Conservation (phyloP, 2,888 invertebrate species). For the Diarsia rubi region DNA sequence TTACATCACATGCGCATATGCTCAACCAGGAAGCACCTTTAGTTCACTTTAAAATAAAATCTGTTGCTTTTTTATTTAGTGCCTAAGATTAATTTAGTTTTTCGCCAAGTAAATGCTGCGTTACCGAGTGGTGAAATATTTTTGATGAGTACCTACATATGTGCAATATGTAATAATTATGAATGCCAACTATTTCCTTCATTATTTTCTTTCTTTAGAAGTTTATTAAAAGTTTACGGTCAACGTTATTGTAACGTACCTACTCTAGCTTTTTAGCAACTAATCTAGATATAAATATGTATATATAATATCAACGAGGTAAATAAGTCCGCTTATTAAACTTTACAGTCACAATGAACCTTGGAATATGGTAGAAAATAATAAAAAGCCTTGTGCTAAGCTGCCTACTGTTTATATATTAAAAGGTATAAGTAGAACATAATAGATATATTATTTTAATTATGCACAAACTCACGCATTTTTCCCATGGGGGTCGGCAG, state of each 20-base stretch:
- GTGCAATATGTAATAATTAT: not conserved
- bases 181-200: slow-evolving; percentile 1
- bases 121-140: not conserved
- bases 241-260: not conserved
- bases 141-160: not conserved
- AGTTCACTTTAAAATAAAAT: not conserved
- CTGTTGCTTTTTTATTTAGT: not conserved
- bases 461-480: not conserved
- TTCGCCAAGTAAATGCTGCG: not conserved
- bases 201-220: not conserved
- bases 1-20: not conserved
- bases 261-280: slow-evolving; percentile 3
- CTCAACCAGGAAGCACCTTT: not conserved
- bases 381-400: not conserved
- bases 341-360: not conserved
- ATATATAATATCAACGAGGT: not conserved
- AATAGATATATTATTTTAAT: not conserved
- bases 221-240: not conserved
- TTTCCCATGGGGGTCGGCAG: no score
- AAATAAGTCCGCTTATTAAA: not conserved
- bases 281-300: not conserved
- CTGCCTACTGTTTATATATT: not conserved
- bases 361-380: not conserved
- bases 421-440: not conserved
- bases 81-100: not conserved